Base-by-base conservation (phyloP, 2,113 vertebrate species). In the Genyomyrus donnyi region DNA sequence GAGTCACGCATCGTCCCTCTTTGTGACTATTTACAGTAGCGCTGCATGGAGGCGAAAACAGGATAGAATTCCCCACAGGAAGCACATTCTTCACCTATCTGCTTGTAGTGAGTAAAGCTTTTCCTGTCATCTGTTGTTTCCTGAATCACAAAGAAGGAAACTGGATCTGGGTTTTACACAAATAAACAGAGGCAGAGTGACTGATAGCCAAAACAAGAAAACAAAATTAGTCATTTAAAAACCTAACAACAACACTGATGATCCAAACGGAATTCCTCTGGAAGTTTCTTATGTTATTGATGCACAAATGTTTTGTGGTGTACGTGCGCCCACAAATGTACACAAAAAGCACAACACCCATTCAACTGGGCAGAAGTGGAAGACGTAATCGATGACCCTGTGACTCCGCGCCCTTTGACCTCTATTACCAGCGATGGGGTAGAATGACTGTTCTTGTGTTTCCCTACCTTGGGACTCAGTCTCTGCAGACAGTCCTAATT, bases 401-500 rank as follows among this genome's bases (percentile, higher is more conserved):
- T 85, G 77, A 58, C 45, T 84, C 19, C 19, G 19, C 19, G 24
- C 1, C 6, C 53, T 53, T 87, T 86, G n/a, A 53, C 74, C 50
- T 13, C 77, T 27, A 24, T 70, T 56, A 19, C 49, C 48, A 53
- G 49, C 5, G 24, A 35, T 4, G 31, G 48, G 50, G 10, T 66
- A 39, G 17, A 89, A 74, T 89, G 84, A 35, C 88, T 89, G 84
- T 66, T 90, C 87, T 89, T 70, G 35, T 53, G 80, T 42, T 86
- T 35, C 31, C n/a, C 52, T 4, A 27, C 11, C 46, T 52, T 83
- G 80, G 90, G 91, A 89, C 62, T 31, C 58, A 24, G 91, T 92
- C 87, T 27, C 53, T 8, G 89, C 24, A 45, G 88, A 50, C 50
- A 39, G 62, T 89, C 91, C 89, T 92, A 91, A 91, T 91, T 89